These are phyloP conservation scores for Tetramorium parvispinum DNA, from an alignment of 1,140 invertebrate genomes.

Conservation along the genomic window DNA sequence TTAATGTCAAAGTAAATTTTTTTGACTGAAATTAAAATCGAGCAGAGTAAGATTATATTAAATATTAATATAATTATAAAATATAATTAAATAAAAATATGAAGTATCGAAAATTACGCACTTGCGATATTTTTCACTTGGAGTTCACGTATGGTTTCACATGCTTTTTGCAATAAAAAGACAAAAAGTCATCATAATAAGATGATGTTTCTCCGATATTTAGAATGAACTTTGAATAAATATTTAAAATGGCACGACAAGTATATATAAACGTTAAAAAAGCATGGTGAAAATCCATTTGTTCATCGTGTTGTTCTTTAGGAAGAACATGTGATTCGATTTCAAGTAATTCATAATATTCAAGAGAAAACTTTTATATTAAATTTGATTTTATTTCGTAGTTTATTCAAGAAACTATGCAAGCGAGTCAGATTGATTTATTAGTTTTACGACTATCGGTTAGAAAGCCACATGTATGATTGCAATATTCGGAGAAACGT, in stretches of 20 bases:
- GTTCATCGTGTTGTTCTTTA: constrained; percentile 11
- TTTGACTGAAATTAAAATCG: not conserved
- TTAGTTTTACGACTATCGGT: not conserved
- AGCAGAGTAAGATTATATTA: not conserved
- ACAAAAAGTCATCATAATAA: not conserved
- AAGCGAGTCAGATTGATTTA: too few relatives aligned
- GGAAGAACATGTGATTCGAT: not conserved
- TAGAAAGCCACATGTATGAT: not conserved
- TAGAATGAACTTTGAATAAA: not conserved
- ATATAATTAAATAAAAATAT: not conserved
- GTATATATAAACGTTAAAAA: not conserved
- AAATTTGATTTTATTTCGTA: not conserved
- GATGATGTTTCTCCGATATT: constrained; percentile 10
- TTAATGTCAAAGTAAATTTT: not conserved
- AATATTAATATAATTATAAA: not conserved
- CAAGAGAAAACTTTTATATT: not conserved
- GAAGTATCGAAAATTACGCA: not conserved
- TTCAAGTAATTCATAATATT: not conserved
- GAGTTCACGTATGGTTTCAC: not conserved
- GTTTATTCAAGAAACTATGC: not conserved
- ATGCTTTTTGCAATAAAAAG: not conserved
- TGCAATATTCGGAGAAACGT: constrained; percentile 19
- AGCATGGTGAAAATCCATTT: constrained; percentile 53
- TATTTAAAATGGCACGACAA: constrained; percentile 24
- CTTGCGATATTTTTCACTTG: not conserved